Evolutionary conservation across 2,113 vertebrate genomes (phyloP), one percentile per base, ranked within the genome.

Genomic region (Aplodontia rufa): DNA sequence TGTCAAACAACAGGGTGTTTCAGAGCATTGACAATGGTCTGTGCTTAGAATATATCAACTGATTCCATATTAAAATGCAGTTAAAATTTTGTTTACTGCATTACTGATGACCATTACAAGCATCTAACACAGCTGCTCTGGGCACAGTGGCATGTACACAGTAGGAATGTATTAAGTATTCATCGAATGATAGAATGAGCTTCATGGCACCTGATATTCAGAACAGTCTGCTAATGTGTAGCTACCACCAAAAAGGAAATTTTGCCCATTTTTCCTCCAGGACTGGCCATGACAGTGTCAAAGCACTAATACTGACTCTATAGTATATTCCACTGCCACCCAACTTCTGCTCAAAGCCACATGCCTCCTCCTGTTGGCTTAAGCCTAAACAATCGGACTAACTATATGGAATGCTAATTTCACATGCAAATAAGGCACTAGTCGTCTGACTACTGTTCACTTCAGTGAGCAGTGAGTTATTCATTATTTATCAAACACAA

Each of bases 401-500:
- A 51, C 78, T 72, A 86, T 72, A 88, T 66, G 62, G 90, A 87
- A 95, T 93, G 85, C 83, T 96, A 94, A 96, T 95, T 93, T 85
- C 81, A 84, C 45, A 95, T 92, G 95, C 69, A 96, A 96, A 97
- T 94, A 90, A 97, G 1, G n/a, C 92, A 92, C 79, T 97, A 79
- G 45, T 69, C 92, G 91, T 93, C 86, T 74, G 90, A 71, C 35
- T 90, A 51, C 49, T 62, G 26, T 35, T 62, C 30, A 45, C 88
- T 81, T 94, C 37, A 58, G 55, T 91, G 78, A 97, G 82, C 30
- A 78, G 45, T 45, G 10, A 97, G 80, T 68, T 72, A 90, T 92
- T 94, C 53, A 78, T 97, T 97, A 94, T 94, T 95, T 97, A 95
- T 76, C 87, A 93, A 95, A 96, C 51, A 72, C 49, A 88, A 92